Evolutionary conservation across 2,888 invertebrate genomes (phyloP).

Genomic region (Eucriotettix oculatus): DNA sequence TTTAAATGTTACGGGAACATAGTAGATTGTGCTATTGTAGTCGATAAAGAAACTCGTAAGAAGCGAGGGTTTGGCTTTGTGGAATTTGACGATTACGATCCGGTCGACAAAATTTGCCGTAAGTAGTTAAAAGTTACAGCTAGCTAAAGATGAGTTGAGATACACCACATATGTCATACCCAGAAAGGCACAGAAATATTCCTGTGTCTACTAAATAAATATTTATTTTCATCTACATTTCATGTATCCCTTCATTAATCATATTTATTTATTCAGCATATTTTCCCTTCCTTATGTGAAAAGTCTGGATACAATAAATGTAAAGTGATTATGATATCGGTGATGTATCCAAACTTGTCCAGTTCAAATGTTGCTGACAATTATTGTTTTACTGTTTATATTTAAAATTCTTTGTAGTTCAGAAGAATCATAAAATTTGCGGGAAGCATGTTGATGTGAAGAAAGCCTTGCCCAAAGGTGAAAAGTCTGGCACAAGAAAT

Average conservation of each 20-base stretch:
- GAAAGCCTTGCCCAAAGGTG: slow-evolving; percentile 77
- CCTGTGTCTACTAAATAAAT: too few species aligned
- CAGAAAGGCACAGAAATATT: too few species aligned
- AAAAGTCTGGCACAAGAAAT: slow-evolving; percentile 49
- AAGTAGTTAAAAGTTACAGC: slow-evolving; percentile 32
- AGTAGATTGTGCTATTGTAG: slow-evolving; percentile 68
- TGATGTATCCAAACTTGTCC: too few species aligned
- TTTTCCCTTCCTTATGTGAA: too few species aligned
- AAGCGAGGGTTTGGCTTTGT: slow-evolving; percentile 93
- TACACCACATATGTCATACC: too few species aligned
- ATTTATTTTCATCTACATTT: too few species aligned
- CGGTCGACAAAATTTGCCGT: slow-evolving; percentile 91
- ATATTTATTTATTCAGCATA: too few species aligned
- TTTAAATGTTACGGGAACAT: slow-evolving; percentile 70
- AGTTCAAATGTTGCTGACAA: too few species aligned
- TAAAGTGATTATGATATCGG: too few species aligned
- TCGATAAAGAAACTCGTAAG: slow-evolving; percentile 84
- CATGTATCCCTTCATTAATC: too few species aligned
- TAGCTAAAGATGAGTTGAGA: too few species aligned
- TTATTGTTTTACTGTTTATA: neutral
- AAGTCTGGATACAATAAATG: too few species aligned
- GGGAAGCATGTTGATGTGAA: slow-evolving; percentile 80
- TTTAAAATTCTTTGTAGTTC: slow-evolving; percentile 34
- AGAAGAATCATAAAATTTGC: slow-evolving; percentile 65
- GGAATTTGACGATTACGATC: slow-evolving; percentile 93